Percentiles rank a stretch among this genome's conserved stretches.
Conservation (phyloP, 2,888 invertebrate species). For the Meloe dianella region DNA sequence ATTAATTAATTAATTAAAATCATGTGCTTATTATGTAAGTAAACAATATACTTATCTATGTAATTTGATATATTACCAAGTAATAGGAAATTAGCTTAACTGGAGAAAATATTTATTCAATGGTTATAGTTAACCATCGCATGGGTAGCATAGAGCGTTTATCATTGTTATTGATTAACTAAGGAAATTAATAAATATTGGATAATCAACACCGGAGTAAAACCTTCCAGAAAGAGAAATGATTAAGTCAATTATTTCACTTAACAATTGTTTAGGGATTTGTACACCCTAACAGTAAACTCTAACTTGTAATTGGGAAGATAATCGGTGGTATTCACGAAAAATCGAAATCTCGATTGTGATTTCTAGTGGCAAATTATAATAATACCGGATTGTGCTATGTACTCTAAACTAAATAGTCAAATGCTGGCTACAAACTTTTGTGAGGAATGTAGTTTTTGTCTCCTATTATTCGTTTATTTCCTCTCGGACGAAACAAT, state of each 20-base stretch:
- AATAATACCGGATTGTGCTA: too few species aligned
- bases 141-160: background rate
- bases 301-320: background rate
- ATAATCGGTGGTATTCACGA: too few species aligned
- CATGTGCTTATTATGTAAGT: background rate
- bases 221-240: background rate
- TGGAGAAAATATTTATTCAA: background rate
- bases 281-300: background rate
- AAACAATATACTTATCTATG: background rate
- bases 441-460: too few species aligned
- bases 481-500: too few species aligned
- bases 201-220: background rate
- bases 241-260: background rate
- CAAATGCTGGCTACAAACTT: too few species aligned
- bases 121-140: background rate
- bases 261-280: background rate
- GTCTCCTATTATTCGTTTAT: too few species aligned
- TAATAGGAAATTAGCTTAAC: background rate
- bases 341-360: too few species aligned
- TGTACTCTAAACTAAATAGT: too few species aligned
- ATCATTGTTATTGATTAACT: constrained; percentile 4
- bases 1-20: background rate
- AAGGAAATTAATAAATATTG: constrained; percentile 2
- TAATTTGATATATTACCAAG: background rate
- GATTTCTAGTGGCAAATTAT: too few species aligned